phyloP scores from a whole-genome alignment of 92 coral and sea anemone species.

The Paragorgia papillata region DNA sequence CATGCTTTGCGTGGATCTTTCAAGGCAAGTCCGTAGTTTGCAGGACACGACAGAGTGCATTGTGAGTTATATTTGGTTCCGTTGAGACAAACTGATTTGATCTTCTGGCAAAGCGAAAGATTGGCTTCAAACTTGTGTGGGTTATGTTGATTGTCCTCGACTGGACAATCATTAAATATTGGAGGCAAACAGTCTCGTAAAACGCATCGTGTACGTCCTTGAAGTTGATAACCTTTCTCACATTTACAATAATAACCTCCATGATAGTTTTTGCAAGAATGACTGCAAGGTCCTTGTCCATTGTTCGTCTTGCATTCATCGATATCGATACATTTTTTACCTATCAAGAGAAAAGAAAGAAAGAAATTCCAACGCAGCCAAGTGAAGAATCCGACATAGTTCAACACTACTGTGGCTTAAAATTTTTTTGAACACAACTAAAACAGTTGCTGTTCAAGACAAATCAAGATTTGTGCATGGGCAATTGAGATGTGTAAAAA shows the following conservation, averaged over 20 bases:
- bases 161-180: conserved; percentile 61
- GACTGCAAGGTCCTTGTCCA: conserved; percentile 79
- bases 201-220: conserved; percentile 48
- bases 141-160: neutral
- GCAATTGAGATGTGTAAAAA: no score
- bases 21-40: conserved; percentile 63
- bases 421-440: no score
- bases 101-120: conserved; percentile 65
- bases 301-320: conserved; percentile 69
- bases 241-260: conserved; percentile 74
- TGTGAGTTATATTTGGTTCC: conserved; percentile 68
- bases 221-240: conserved; percentile 54
- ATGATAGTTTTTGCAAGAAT: conserved; percentile 64
- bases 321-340: conserved; percentile 64
- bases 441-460: no score
- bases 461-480: no score
- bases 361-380: neutral
- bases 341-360: conserved; percentile 28
- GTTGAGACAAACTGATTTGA: conserved; percentile 51
- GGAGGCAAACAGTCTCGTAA: conserved; percentile 66
- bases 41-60: conserved; percentile 67
- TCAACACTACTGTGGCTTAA: no score
- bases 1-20: conserved; percentile 6
- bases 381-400: no score
- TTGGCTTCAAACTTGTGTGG: conserved; percentile 26